These are phyloP conservation scores for Hymenochirus boettgeri DNA, from an alignment of 2,113 vertebrate genomes.

Conservation along the genomic window DNA sequence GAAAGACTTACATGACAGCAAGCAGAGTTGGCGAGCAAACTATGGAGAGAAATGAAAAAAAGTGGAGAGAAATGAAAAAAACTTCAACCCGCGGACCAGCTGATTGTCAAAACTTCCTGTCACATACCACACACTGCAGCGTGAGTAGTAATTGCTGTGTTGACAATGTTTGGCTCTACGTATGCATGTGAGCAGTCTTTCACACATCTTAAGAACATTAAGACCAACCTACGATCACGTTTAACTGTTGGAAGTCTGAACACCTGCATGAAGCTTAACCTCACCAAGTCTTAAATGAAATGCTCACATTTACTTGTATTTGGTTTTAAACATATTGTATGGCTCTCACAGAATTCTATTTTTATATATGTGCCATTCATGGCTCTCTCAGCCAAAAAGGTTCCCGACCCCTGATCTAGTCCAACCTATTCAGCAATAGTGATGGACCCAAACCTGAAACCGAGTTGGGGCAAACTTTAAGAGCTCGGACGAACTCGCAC, in stretches of 20 bases:
- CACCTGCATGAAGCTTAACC: slow-evolving; percentile 41
- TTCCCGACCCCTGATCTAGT: too few relatives aligned
- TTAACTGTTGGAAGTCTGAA: slow-evolving; percentile 42
- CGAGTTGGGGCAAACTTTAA: too few relatives aligned
- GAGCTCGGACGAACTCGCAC: too few relatives aligned
- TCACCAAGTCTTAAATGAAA: too few relatives aligned
- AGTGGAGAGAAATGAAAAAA: slow-evolving; percentile 20
- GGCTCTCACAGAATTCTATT: too few relatives aligned
- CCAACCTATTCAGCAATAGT: too few relatives aligned
- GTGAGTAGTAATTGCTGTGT: slow-evolving; percentile 1
- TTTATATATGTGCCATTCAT: too few relatives aligned
- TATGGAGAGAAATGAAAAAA: slow-evolving; percentile 42
- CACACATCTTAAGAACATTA: slow-evolving; percentile 32
- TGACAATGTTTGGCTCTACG: slow-evolving; percentile 20
- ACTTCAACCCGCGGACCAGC: slow-evolving; percentile 24
- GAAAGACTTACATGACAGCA: slow-evolving; percentile 18
- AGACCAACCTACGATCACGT: slow-evolving; percentile 34
- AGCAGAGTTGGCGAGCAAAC: slow-evolving; percentile 31
- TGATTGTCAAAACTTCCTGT: slow-evolving; percentile 42
- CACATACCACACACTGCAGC: slow-evolving; percentile 41
- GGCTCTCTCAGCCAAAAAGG: too few relatives aligned
- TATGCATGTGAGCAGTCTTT: slow-evolving; percentile 24
- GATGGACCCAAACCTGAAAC: too few relatives aligned
- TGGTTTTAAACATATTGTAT: too few relatives aligned
- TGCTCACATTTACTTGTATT: too few relatives aligned